A percentile compares a stretch with the other conserved stretches of the same genome.
Conservation (phyloP, 2,888 invertebrate species). For the Cryptocephalus moraei region DNA sequence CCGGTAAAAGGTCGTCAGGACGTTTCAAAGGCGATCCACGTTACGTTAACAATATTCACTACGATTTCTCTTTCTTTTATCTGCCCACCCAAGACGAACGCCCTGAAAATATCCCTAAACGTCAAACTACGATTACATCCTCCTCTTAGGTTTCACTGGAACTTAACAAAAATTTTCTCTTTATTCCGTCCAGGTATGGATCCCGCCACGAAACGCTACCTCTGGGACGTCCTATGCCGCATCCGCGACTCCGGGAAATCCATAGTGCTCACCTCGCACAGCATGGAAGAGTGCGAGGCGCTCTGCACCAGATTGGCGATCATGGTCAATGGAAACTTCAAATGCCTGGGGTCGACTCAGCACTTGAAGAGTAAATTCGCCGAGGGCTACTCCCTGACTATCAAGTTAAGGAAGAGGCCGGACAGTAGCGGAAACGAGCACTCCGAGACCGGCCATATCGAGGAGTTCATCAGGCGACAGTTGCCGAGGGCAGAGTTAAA, state of each 20-base stretch:
- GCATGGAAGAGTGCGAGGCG: conserved; percentile 83
- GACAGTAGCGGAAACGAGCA: conserved; percentile 9
- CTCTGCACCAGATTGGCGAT: conserved; percentile 71
- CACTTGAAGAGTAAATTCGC: conserved; percentile 74
- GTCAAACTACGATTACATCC: too few species aligned
- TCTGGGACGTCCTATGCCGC: conserved; percentile 67
- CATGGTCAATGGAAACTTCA: conserved; percentile 77
- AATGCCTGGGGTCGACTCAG: conserved; percentile 71
- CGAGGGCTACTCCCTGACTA: conserved; percentile 41
- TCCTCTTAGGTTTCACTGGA: too few species aligned
- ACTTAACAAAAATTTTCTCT: too few species aligned
- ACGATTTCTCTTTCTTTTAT: too few species aligned
- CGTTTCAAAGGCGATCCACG: too few species aligned
- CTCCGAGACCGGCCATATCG: conserved; percentile 16
- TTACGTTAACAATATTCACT: too few species aligned
- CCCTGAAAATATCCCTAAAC: too few species aligned
- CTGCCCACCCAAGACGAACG: too few species aligned
- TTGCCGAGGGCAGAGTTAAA: conserved; percentile 37
- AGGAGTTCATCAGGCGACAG: conserved; percentile 25
- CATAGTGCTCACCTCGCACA: conserved; percentile 74
- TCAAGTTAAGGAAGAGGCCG: conserved; percentile 33
- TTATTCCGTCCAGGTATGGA: conserved; percentile 69
- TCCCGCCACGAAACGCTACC: conserved; percentile 65
- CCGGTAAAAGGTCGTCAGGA: too few species aligned
- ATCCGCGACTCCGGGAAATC: conserved; percentile 62